Conservation (phyloP, 2,113 vertebrate species). For the Galemys pyrenaicus region DNA sequence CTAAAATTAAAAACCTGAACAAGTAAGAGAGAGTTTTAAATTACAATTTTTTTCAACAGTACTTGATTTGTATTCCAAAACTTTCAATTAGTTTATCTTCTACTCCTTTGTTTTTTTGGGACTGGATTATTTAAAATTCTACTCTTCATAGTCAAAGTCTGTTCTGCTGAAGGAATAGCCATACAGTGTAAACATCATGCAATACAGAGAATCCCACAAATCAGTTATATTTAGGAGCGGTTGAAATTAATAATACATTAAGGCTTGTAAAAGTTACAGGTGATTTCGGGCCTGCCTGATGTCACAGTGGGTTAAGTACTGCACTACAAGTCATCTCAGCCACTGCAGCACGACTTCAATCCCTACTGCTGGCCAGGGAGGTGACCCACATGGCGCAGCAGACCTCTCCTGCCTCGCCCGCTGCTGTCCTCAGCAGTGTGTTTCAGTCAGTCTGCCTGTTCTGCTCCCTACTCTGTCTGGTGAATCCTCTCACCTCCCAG, state of each 20-base stretch:
- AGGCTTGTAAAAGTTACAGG: slow-evolving; percentile 3
- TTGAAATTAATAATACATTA: slow-evolving; percentile 24
- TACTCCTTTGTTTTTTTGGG: slow-evolving; percentile 37
- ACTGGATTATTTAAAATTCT: slow-evolving; percentile 9
- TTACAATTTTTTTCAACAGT: neutral
- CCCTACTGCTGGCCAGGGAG: no score
- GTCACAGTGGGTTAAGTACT: no score
- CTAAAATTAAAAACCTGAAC: slow-evolving; percentile 15
- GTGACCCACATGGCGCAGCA: no score
- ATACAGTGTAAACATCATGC: neutral
- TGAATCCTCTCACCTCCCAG: no score
- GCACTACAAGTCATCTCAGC: no score
- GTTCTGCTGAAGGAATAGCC: neutral
- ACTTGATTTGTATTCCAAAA: neutral
- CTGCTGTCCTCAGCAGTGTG: no score
- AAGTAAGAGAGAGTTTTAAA: neutral
- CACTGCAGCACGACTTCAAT: no score
- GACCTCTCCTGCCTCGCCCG: no score
- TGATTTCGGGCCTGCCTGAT: no score
- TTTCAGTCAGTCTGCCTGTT: no score
- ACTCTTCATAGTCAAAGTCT: neutral
- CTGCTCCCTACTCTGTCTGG: no score
- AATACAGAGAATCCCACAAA: neutral
- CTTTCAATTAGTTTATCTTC: neutral
- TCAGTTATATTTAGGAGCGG: neutral